phyloP scores from a whole-genome alignment of 1,140 invertebrate species.

The Campodea augens region DNA sequence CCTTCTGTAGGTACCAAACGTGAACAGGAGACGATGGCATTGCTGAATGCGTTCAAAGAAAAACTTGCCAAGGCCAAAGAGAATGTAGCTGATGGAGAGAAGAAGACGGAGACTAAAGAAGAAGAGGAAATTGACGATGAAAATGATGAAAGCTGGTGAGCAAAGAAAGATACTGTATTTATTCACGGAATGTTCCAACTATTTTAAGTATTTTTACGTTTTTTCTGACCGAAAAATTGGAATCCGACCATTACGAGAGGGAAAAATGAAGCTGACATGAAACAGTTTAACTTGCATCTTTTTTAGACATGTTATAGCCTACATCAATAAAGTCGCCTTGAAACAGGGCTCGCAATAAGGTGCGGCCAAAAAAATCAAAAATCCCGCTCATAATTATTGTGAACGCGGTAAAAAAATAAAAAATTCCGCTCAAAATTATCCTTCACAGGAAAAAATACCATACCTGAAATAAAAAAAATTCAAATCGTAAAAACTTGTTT shows the following conservation, averaged over 20 bases:
- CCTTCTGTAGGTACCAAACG: constrained; percentile 19
- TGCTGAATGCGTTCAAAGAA: constrained; percentile 64
- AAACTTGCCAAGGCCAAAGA: constrained; percentile 49
- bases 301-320: no score
- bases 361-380: constrained; percentile 7
- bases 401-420: no score
- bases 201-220: constrained; percentile 5
- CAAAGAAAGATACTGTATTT: constrained; percentile 10
- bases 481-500: no score
- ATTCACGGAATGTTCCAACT: constrained; percentile 11
- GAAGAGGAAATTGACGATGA: constrained; percentile 18
- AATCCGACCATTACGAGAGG: no score
- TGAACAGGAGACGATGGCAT: constrained; percentile 40
- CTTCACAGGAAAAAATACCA: no score
- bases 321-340: no score
- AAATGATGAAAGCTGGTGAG: constrained; percentile 10
- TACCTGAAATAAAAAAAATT: no score
- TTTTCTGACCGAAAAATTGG: no score
- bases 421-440: no score
- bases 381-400: no score
- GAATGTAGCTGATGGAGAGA: constrained; percentile 23
- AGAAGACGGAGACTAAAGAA: constrained; percentile 22
- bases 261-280: no score
- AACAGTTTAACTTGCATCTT: no score
- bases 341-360: constrained; percentile 17